Conservation (phyloP, 2,797 vertebrate genomes). For the Lepus oiostolus region DNA sequence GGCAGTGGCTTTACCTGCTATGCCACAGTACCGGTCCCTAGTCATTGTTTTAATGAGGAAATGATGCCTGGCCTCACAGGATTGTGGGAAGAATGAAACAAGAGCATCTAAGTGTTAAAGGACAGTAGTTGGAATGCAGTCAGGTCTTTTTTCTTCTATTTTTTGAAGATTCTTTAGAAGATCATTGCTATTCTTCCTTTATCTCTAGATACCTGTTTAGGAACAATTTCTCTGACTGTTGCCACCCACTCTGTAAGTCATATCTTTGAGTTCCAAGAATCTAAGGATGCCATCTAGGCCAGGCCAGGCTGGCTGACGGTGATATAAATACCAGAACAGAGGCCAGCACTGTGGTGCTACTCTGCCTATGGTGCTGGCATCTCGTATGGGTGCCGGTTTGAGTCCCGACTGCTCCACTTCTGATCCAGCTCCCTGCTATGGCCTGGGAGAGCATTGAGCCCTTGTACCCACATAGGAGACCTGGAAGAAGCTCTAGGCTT, state of each 20-base stretch:
- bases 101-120: background rate
- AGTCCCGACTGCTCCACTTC: too few relatives aligned
- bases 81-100: slow-evolving; percentile 12
- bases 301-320: background rate
- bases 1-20: too few relatives aligned
- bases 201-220: background rate
- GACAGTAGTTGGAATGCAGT: background rate
- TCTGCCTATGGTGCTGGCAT: too few relatives aligned
- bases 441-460: too few relatives aligned
- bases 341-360: too few relatives aligned
- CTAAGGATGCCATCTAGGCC: background rate
- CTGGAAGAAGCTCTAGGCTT: too few relatives aligned
- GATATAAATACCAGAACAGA: background rate
- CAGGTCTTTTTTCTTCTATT: background rate
- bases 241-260: background rate
- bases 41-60: slow-evolving; percentile 33
- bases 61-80: background rate
- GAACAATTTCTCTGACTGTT: slow-evolving; percentile 35
- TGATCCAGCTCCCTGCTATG: too few relatives aligned
- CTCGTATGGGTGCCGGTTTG: too few relatives aligned
- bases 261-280: background rate
- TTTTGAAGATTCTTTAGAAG: slow-evolving; percentile 36
- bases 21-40: background rate
- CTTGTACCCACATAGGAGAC: too few relatives aligned
- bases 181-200: slow-evolving; percentile 36